A percentile compares a stretch with the other conserved stretches of the same genome.
phyloP scores from a whole-genome alignment of 2,113 vertebrate species.

The pig (Sus scrofa) region DNA sequence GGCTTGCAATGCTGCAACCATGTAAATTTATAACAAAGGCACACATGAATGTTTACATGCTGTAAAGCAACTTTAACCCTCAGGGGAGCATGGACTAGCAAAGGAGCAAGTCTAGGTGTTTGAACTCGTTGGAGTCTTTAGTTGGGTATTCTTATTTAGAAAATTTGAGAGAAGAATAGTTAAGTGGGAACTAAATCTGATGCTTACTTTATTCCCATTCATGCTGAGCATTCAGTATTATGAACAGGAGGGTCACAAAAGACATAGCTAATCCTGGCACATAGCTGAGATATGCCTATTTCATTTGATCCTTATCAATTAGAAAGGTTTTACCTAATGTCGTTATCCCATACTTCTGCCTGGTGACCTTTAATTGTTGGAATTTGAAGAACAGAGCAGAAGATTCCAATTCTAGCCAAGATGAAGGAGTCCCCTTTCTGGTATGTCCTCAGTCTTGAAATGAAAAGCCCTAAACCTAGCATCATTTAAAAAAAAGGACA shows the following conservation, averaged over 20 bases:
- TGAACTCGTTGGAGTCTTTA: not conserved
- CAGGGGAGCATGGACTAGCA: not conserved
- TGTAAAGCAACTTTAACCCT: not conserved
- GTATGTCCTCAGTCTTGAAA: not conserved
- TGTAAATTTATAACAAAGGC: not conserved
- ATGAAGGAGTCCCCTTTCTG: not conserved
- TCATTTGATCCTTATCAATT: not conserved
- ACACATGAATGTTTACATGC: not conserved
- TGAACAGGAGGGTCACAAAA: not conserved
- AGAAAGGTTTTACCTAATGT: not conserved
- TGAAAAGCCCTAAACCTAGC: conserved; percentile 13
- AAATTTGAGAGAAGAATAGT: conserved; percentile 36
- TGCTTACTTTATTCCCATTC: not conserved
- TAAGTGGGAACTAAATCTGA: not conserved
- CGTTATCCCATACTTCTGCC: not conserved
- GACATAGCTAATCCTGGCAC: not conserved
- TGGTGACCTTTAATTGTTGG: not conserved
- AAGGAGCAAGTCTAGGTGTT: not conserved
- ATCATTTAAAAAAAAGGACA: not conserved
- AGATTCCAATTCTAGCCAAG: not conserved
- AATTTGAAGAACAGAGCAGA: not conserved
- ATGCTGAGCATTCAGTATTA: not conserved
- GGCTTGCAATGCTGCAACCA: not conserved
- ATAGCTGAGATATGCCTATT: not conserved
- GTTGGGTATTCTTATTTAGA: not conserved